Percentiles rank a stretch among this genome's conserved stretches.
phyloP scores from a whole-genome alignment of 2,888 invertebrate genomes.

The Hoplodrina blanda region DNA sequence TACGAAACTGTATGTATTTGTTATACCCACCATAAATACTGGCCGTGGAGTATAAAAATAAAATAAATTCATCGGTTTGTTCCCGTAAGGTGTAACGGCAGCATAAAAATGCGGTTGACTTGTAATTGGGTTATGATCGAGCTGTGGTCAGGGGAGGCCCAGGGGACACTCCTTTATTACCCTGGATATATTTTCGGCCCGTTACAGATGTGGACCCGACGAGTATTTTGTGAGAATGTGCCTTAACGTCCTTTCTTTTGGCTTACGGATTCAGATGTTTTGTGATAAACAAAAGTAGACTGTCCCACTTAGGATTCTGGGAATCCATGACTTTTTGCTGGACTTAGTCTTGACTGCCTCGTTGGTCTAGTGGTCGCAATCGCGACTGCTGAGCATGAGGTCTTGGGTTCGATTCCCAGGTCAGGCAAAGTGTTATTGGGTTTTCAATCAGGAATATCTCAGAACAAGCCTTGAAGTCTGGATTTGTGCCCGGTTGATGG shows the following conservation, averaged over 20 bases:
- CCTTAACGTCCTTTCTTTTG: constrained; percentile 48
- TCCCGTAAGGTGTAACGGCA: constrained; percentile 69
- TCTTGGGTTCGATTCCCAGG: no score
- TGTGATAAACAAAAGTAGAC: constrained; percentile 35
- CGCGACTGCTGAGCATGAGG: no score
- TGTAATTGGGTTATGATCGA: constrained; percentile 83
- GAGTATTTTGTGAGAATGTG: constrained; percentile 63
- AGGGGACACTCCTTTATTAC: constrained; percentile 74
- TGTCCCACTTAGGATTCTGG: constrained; percentile 19
- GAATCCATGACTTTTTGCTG: constrained; percentile 18
- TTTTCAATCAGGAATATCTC: no score
- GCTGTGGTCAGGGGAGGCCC: constrained; percentile 66
- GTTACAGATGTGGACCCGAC: constrained; percentile 62
- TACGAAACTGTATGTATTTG: constrained; percentile 51
- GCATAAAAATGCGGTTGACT: constrained; percentile 80
- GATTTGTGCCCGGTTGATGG: no score
- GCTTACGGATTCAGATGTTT: constrained; percentile 36
- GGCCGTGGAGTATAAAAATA: constrained; percentile 63
- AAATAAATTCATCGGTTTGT: constrained; percentile 69
- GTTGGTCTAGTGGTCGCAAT: no score
- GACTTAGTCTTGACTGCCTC: constrained; percentile 10
- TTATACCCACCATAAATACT: constrained; percentile 60
- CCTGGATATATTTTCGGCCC: constrained; percentile 69
- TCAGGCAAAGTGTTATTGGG: no score
- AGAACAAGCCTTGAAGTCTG: no score